A percentile compares a stretch with the other conserved stretches of the same genome.
Evolutionary conservation across 2,113 vertebrate genomes (phyloP).

Genomic region (Stomatorhinus ivindoensis): DNA sequence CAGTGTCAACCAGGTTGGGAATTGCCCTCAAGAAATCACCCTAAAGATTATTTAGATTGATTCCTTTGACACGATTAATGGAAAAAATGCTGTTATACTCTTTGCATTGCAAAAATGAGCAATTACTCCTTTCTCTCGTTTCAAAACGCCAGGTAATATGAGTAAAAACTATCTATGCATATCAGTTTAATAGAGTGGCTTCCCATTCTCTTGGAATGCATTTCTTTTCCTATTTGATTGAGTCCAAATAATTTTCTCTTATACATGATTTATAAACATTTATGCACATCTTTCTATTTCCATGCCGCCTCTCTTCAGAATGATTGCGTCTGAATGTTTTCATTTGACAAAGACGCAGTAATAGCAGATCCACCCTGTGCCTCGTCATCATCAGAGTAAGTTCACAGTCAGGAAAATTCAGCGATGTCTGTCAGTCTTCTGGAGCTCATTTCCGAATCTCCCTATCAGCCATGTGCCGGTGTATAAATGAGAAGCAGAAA

Average conservation of each 20-base stretch:
- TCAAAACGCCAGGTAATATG: not conserved
- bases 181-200: not conserved
- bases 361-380: not conserved
- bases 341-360: not conserved
- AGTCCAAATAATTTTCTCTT: not conserved
- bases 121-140: not conserved
- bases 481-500: not conserved
- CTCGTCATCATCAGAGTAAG: not conserved
- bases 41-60: not conserved
- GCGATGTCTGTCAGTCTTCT: not conserved
- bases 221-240: not conserved
- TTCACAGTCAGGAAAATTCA: not conserved
- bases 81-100: not conserved
- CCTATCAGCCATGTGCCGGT: not conserved
- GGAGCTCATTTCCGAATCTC: not conserved
- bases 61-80: not conserved
- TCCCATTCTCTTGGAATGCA: not conserved
- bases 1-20: not conserved
- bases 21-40: not conserved
- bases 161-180: not conserved
- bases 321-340: not conserved
- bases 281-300: not conserved
- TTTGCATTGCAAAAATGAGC: not conserved
- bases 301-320: not conserved
- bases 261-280: not conserved